Percentiles rank a stretch among this genome's conserved stretches.
These are phyloP conservation scores for Urechis unicinctus DNA, from an alignment of 2,888 invertebrate genomes.

Conservation along the genomic window DNA sequence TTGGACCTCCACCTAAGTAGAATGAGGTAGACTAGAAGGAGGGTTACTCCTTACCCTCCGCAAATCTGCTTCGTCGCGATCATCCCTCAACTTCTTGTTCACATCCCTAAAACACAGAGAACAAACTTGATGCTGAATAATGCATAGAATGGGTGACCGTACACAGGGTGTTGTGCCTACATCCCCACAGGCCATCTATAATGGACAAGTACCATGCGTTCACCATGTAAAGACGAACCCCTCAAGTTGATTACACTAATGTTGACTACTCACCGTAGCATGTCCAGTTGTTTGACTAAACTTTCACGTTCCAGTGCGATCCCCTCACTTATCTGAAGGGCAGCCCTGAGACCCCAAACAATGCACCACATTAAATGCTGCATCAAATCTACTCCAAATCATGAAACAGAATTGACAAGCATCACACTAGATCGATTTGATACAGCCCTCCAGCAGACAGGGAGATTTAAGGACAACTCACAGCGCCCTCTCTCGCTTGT, in stretches of 20 bases:
- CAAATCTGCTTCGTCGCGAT: conserved; percentile 47
- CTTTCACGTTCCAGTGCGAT: conserved; percentile 53
- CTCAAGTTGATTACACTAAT: neutral
- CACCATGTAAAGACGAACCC: too few species aligned
- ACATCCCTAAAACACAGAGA: conserved; percentile 37
- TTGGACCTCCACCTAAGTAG: too few species aligned
- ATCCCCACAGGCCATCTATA: too few species aligned
- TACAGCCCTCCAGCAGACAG: too few species aligned
- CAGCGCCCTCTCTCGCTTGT: conserved; percentile 50
- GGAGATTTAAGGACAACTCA: too few species aligned
- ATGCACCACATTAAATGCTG: neutral
- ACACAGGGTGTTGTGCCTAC: too few species aligned
- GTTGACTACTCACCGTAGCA: conserved; percentile 41
- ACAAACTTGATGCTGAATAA: too few species aligned
- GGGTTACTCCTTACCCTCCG: conserved; percentile 42
- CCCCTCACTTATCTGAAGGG: conserved; percentile 50
- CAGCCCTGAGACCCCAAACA: conserved; percentile 37
- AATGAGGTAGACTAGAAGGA: too few species aligned
- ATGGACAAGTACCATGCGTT: too few species aligned
- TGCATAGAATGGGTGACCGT: too few species aligned
- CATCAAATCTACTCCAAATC: neutral
- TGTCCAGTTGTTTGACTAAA: conserved; percentile 51
- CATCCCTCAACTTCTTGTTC: conserved; percentile 51
- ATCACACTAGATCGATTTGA: too few species aligned
- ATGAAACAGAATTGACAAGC: neutral